phyloP scores from a whole-genome alignment of 2,113 vertebrate species.

The Cyanocitta stelleri region DNA sequence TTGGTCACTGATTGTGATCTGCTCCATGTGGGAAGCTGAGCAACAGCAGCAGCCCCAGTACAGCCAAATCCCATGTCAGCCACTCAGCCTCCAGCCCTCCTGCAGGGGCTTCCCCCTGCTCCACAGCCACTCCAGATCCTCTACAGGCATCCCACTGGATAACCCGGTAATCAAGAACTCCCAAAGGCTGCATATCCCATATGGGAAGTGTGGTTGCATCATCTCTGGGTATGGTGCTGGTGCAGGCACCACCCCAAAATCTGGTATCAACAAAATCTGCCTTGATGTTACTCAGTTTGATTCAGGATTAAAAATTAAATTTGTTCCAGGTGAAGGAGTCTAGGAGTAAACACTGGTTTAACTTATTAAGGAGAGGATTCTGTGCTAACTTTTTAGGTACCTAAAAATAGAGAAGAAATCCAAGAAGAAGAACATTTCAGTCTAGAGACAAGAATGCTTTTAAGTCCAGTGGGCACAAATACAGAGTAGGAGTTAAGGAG shows the following conservation, averaged over 20 bases:
- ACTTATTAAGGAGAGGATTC: background rate
- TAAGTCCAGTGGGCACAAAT: background rate
- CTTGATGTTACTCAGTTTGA: background rate
- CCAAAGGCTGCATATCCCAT: background rate
- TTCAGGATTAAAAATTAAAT: background rate
- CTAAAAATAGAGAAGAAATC: background rate
- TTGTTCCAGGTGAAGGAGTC: background rate
- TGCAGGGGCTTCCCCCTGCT: background rate
- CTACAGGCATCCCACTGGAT: background rate
- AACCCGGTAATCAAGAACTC: background rate
- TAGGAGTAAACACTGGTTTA: background rate
- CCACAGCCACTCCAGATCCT: background rate
- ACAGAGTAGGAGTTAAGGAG: background rate
- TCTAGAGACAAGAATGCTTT: background rate
- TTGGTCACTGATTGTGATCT: no score
- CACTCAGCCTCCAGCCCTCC: background rate
- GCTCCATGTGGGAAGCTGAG: background rate
- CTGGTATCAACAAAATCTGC: background rate
- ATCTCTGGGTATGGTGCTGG: background rate
- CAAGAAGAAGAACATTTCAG: background rate
- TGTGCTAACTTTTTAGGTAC: background rate
- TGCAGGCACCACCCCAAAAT: background rate
- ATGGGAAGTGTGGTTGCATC: background rate
- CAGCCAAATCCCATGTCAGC: background rate
- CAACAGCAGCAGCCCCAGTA: background rate